Evolutionary conservation across 2,888 invertebrate species (phyloP), one percentile per base, ranked within the genome.

Genomic region (Petrolisthes manimaculis): DNA sequence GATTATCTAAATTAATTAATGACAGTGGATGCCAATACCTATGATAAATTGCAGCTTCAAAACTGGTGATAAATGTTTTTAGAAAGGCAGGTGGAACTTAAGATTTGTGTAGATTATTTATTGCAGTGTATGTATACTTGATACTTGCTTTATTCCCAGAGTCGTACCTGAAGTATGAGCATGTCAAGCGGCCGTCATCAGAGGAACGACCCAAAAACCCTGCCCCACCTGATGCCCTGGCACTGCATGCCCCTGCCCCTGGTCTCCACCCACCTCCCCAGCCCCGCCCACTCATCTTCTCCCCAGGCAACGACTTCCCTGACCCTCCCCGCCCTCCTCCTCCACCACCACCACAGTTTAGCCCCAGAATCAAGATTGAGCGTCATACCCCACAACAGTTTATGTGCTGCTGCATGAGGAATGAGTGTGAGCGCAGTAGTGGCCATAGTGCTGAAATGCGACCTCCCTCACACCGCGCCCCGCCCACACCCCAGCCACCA

Each of bases 121-220:
- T 37, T 37, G 37, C n/a, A 67, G 67, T 14, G 67, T 67, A 14
- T 12, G 67, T 67, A 67, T 67, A n/a, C 12, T 67, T 67, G n/a
- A n/a, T 67, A 14, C 12, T 67, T 79, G 14, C 18, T 74, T 21
- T 77, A 2, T 81, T 55, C 6, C n/a, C 82, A 89, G 89, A 86
- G 21, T 83, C 89, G 12, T 89, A 89, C 79, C 78, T 89, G 77
- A 89, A 89, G 79, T 89, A 82, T 71, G 91, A 91, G 75, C 89
- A 91, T 74, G 89, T 91, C 37, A 91, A 91, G 69, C 56, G 91
- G 74, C 91, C 91, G 12, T 89, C 91, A 8, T 91, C 91, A 21
- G 89, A 91, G 77, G 91, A 91, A 80, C 88, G 91, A 18, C 91
- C 91, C 21, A 88, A 86, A 79, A 91, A 91, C 78, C 91, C 91